Evolutionary conservation across 2,888 invertebrate species (phyloP), one percentile per base, ranked within the genome.

Genomic region (Polylopha cassiicola): DNA sequence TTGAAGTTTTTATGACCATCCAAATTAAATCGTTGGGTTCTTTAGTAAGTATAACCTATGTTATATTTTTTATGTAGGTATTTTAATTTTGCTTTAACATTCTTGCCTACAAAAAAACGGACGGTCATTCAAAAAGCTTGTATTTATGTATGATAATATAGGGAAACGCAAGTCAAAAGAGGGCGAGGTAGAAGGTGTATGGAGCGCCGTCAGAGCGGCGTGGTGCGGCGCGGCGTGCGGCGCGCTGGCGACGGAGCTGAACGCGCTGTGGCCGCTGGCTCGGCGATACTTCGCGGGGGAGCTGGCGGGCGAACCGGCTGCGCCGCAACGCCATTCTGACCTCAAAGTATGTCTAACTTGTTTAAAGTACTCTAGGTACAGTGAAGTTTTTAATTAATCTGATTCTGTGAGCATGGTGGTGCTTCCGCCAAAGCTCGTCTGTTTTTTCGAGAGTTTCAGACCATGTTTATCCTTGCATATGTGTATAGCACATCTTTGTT

Each of bases 201-300:
- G 73, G 77, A 59, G 70, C 41, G 44, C 37, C 1, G 61, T 59
- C n/a, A 73, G 72, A 39, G 71, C 58, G 48, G 58, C 61, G 43
- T 79, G 85, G 80, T 78, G 77, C 51, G 76, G 71, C 16, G 84
- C 85, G 37, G 70, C 73, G 36, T 75, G 85, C 53, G 80, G 74
- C 13, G 81, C 82, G 36, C 66, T 86, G 14, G 59, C 75, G 0
- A 53, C 70, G 6, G 78, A 80, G 53, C 89, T 98, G 64, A 95
- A 95, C 17, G 95, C 98, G 72, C 88, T 99, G 57, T 99, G 98
- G 98, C 94, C 96, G 65, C 89, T 99, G 1, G 98, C 98, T 0
- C 92, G 97, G 61, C 91, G 95, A 21, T 99, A 99, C 87, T 97
- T 98, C 73, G 92, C 93, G 3, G 95, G 95, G 4, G 94, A 96